These are phyloP conservation scores for Netelia fuscicornis DNA, from an alignment of 2,888 invertebrate species.

Conservation along the genomic window DNA sequence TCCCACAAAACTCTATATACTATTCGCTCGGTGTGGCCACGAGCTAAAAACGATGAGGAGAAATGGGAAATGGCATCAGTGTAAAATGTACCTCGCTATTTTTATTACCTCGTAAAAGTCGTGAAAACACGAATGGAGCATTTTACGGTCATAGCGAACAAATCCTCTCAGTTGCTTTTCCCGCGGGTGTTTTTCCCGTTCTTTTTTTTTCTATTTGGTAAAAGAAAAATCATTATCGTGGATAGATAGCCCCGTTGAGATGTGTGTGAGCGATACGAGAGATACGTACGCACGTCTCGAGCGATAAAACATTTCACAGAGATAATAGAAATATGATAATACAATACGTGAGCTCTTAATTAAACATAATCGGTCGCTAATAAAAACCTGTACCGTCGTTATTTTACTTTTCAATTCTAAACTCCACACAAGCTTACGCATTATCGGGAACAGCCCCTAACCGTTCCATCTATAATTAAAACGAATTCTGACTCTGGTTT, in stretches of 20 bases:
- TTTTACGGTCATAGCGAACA: constrained; percentile 55
- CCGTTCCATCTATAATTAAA: no score
- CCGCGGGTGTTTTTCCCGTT: not conserved
- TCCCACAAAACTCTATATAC: constrained; percentile 7
- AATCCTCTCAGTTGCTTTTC: constrained; percentile 38
- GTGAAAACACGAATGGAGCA: constrained; percentile 50
- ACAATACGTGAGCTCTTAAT: not conserved
- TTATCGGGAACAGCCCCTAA: no score
- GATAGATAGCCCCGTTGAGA: constrained; percentile 2
- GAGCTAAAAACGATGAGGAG: constrained; percentile 39
- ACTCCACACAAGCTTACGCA: no score
- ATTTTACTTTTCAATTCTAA: no score
- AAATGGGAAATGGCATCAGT: constrained; percentile 44
- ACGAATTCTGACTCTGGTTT: no score
- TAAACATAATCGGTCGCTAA: no score
- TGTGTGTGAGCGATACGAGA: not conserved
- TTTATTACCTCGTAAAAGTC: constrained; percentile 64
- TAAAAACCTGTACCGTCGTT: no score
- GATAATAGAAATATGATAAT: not conserved
- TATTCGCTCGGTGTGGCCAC: constrained; percentile 25
- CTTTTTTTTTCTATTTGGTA: not conserved
- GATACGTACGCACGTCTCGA: not conserved
- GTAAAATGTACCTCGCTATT: constrained; percentile 61
- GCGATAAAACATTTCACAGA: constrained; percentile 7
- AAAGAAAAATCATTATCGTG: constrained; percentile 45